Base-by-base conservation (phyloP, 2,113 vertebrate genomes). In the Bufo gargarizans region DNA sequence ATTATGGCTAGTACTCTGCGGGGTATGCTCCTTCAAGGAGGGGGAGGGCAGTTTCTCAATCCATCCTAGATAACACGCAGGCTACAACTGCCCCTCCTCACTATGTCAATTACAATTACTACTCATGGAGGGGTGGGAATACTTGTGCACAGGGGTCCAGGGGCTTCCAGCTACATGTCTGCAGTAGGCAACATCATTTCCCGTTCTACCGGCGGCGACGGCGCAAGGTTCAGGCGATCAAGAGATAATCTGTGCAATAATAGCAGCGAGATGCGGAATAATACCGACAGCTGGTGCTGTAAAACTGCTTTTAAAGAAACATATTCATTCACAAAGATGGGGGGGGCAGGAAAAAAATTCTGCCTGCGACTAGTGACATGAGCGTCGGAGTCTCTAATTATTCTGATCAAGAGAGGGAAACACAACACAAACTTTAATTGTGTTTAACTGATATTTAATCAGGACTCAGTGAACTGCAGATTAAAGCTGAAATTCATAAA, bases 371-470 rank as follows among this genome's bases (percentile, higher is more conserved):
- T 95, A 95, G 95, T 96, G 95, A 96, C 95, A 96, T 94, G 94
- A 96, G 95, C 95, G 94, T 95, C 95, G 93, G 94, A 96, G 95
- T 95, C 95, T 95, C 95, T 96, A 96, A 96, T 96, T 96, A 96
- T 96, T 96, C 95, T 96, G 95, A 96, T 96, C 95, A 96, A 96
- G 95, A 95, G 94, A 93, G 93, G 95, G 95, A 96, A 96, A 96
- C 96, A 96, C 95, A 96, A 96, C 96, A 96, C 95, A 96, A 96
- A 96, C 95, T 96, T 96, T 96, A 96, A 96, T 96, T 96, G 95
- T 96, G 95, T 96, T 96, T 96, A 96, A 96, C 95, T 95, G 95
- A 96, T 96, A 96, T 96, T 96, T 96, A 96, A 96, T 96, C 95
- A 96, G 95, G 95, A 96, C 95, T 96, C 95, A 94, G 94, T 95